phyloP scores from a whole-genome alignment of 2,113 vertebrate species.

The Pangasianodon gigas region DNA sequence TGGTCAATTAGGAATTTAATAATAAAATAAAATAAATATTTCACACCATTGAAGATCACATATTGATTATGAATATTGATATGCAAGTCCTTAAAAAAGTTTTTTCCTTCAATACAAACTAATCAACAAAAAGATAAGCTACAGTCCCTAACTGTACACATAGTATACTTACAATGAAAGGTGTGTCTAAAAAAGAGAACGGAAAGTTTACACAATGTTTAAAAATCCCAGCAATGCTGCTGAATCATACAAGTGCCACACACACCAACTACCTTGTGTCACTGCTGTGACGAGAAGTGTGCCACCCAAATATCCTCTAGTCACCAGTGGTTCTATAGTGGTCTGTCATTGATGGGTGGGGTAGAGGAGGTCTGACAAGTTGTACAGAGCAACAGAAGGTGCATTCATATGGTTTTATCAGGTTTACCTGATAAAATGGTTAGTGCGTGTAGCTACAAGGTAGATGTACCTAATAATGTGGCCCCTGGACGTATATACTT shows the following conservation, averaged over 20 bases:
- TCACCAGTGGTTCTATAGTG: background rate
- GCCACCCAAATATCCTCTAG: background rate
- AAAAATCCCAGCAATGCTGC: background rate
- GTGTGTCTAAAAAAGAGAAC: background rate
- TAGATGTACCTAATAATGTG: background rate
- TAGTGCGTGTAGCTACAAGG: background rate
- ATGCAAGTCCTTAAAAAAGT: background rate
- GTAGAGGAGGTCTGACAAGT: background rate
- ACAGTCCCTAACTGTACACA: background rate
- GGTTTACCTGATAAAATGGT: background rate
- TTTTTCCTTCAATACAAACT: background rate
- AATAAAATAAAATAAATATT: background rate
- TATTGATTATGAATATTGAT: background rate
- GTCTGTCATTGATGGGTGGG: background rate
- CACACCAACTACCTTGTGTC: background rate
- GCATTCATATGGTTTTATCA: background rate
- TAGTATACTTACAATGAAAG: background rate
- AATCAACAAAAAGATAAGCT: background rate
- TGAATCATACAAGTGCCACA: background rate
- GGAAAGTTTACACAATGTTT: background rate
- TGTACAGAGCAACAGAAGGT: background rate
- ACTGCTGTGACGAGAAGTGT: background rate
- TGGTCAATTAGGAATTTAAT: background rate
- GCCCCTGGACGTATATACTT: background rate
- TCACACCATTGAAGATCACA: background rate